phyloP scores from a whole-genome alignment of 2,797 vertebrate species.

The Tadarida brasiliensis region DNA sequence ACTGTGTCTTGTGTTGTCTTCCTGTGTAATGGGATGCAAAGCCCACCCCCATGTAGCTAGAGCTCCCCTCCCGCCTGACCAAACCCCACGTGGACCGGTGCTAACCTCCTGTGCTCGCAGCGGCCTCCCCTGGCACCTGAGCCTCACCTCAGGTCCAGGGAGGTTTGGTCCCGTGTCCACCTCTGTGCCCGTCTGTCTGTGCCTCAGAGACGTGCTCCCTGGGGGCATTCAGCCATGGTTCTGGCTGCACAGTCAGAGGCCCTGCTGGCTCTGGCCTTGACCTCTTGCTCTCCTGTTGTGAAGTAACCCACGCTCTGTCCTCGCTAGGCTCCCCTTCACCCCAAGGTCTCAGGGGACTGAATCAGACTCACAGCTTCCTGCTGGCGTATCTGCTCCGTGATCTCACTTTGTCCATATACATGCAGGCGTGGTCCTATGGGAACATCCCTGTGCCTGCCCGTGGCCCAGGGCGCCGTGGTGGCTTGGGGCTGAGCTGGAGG shows the following conservation, averaged over 20 bases:
- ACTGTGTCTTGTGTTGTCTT: slow-evolving; percentile 89
- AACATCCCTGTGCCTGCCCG: neutral
- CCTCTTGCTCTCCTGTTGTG: neutral
- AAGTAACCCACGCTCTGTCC: slow-evolving; percentile 13
- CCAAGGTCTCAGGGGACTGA: slow-evolving; percentile 65
- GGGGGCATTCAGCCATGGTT: neutral
- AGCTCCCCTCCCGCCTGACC: slow-evolving; percentile 61
- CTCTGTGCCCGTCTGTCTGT: neutral
- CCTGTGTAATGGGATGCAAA: slow-evolving; percentile 87
- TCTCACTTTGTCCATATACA: neutral
- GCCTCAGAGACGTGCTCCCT: neutral
- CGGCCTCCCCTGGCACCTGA: slow-evolving; percentile 58
- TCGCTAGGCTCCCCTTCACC: slow-evolving; percentile 63
- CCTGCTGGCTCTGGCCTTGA: slow-evolving; percentile 67
- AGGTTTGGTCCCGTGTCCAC: neutral
- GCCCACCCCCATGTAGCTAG: slow-evolving; percentile 80
- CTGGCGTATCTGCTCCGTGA: slow-evolving; percentile 42
- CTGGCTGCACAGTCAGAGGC: slow-evolving; percentile 55
- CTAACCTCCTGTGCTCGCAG: slow-evolving; percentile 84
- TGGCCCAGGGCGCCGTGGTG: neutral
- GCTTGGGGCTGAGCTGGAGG: no score
- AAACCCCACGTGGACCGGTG: slow-evolving; percentile 85
- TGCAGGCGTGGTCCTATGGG: slow-evolving; percentile 7
- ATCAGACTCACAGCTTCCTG: neutral
- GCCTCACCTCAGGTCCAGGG: neutral